Evolutionary conservation across 2,888 invertebrate species (phyloP).

Genomic region (Pycnomerus fuliginosus): DNA sequence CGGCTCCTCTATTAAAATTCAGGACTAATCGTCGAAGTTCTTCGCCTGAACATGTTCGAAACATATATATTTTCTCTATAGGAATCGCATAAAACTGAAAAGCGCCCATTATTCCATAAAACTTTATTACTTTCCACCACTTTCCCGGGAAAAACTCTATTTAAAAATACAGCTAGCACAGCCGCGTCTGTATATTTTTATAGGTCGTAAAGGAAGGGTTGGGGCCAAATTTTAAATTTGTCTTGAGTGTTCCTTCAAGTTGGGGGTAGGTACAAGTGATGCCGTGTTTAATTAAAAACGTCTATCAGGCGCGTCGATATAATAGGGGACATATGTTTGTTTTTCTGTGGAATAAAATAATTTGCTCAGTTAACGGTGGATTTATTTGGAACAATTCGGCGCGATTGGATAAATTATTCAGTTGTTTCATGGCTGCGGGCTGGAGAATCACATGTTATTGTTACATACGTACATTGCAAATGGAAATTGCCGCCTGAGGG

Average conservation of each 20-base stretch:
- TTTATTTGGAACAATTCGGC: too few relatives aligned
- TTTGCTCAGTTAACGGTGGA: too few relatives aligned
- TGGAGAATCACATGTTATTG: constrained; percentile 42
- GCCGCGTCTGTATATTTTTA: constrained; percentile 22
- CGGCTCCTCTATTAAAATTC: too few relatives aligned
- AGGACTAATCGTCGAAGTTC: too few relatives aligned
- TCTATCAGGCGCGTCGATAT: too few relatives aligned
- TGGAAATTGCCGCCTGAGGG: constrained; percentile 36
- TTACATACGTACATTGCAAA: constrained; percentile 34
- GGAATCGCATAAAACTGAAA: constrained; percentile 20
- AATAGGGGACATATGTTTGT: too few relatives aligned
- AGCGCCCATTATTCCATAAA: constrained; percentile 27
- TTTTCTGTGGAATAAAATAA: too few relatives aligned
- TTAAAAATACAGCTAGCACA: constrained; percentile 25
- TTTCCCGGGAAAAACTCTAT: constrained; percentile 21
- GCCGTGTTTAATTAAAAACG: too few relatives aligned
- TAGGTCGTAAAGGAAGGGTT: constrained; percentile 31
- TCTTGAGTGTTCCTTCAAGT: constrained; percentile 16
- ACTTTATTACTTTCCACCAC: constrained; percentile 21
- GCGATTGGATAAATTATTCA: constrained; percentile 38
- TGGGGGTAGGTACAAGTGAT: too few relatives aligned
- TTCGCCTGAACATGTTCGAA: too few relatives aligned
- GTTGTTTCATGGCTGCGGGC: constrained; percentile 36
- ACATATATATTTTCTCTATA: too few relatives aligned
- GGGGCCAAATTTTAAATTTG: constrained; percentile 27